Evolutionary conservation across 1,140 invertebrate genomes (phyloP), one percentile per base, ranked within the genome.

Genomic region (Diprion similis): DNA sequence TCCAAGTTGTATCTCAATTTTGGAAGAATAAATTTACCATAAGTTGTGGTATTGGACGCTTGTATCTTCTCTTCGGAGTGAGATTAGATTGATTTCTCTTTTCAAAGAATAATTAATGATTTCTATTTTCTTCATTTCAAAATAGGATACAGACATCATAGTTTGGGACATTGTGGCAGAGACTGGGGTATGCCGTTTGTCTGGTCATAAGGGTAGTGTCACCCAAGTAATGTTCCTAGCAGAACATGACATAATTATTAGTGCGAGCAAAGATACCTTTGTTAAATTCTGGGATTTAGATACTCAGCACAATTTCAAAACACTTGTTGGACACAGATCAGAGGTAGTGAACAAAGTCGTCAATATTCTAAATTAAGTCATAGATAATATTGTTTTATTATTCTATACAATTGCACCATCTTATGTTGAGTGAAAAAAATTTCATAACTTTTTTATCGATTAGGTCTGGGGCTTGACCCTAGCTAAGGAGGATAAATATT

Each of bases 201-300:
- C 92, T 82, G 98, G 97, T 0, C 98, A 99, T 86, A 99, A 97
- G 89, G 95, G 94, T 46, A 89, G 92, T 0, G 91, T 99, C n/a
- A 99, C 97, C 0, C 93, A 96, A 88, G 88, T 96, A 0, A 81
- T 90, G 11, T 99, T 99, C 83, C 91, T 98, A 81, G 91, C 92
- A 45, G 87, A 91, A 46, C 89, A 91, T 64, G 93, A 97, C 80
- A 92, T 97, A 78, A 82, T 99, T 15, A 90, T 99, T 10, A 96
- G 97, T 77, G 92, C 94, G 70, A 98, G 97, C 2, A 98, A 97
- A 86, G 98, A 99, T 86, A 95, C 95, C 15, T 96, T 96, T 85
- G 91, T 99, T 0, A 99, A 99, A 84, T 98, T 99, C 84, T 99
- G 98, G 98, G 96, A 99, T 89, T 87, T 99, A 71, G 93, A 95